Evolutionary conservation across 2,797 vertebrate genomes (phyloP), one percentile per base, ranked within the genome.

Genomic region (Trachops cirrhosus): DNA sequence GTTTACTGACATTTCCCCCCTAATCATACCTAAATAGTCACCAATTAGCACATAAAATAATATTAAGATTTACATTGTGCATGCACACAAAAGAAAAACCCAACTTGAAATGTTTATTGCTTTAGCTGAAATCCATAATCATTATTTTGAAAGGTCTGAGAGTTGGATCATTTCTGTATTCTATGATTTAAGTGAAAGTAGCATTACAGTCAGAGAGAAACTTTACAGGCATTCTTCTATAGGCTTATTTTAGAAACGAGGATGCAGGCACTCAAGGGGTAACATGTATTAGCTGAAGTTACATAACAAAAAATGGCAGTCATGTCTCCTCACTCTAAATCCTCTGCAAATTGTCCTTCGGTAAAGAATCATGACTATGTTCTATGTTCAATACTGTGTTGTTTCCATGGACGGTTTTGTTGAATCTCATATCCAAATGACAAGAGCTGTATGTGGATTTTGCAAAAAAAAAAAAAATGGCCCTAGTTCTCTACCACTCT

Each of bases 11-110:
- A 3, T 21, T 64, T 85, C 37, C 22, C 8, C 21, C 11, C 44
- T 64, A 89, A 75, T 93, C 14, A 93, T 85, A 90, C 19, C 54
- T 93, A 95, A 91, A 71, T 41, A 95, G 34, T 74, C 41, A 87
- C 50, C 22, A 96, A 78, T 87, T 62, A 89, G 10, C 44, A 91
- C 64, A 79, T 62, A 57, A 92, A 86, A 94, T 86, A 54, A 86
- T 11, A 89, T 88, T 37, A 82, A 86, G 59, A 54, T 11, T 67
- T 84, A 74, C 39, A 78, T 21, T 70, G 1, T 48, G 5, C 19
- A 77, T 6, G 52, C 19, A 87, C 62, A 48, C n/a, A 26, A 71
- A 37, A 37, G 22, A 14, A 73, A 83, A 92, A 86, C 5, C 11
- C 78, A 88, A 7, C 24, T 46, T 68, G 15, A 87, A 62, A 75